Percentiles rank a stretch among this genome's conserved stretches.
phyloP scores from a whole-genome alignment of 2,113 vertebrate genomes.

The Narcine bancroftii region DNA sequence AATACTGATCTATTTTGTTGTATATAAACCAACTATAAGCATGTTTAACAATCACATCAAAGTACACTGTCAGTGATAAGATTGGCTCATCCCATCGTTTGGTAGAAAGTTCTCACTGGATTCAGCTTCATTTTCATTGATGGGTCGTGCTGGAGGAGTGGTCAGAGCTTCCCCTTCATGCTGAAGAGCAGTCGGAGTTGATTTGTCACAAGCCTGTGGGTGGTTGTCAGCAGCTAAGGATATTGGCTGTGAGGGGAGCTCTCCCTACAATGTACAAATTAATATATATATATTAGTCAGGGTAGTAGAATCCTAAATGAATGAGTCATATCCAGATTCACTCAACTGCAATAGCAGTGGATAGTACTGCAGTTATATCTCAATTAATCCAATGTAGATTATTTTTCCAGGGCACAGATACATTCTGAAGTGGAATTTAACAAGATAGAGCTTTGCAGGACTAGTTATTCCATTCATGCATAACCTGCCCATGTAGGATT shows the following conservation, averaged over 20 bases:
- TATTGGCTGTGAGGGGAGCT: neutral
- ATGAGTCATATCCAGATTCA: neutral
- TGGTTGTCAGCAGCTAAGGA: neutral
- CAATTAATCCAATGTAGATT: neutral
- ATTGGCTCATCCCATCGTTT: neutral
- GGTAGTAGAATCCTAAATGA: neutral
- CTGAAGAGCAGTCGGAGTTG: neutral
- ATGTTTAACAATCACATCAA: neutral
- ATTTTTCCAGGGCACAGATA: neutral
- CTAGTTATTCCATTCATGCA: neutral
- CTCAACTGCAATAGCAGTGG: neutral
- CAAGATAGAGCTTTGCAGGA: neutral
- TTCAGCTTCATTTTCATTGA: neutral
- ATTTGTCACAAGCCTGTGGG: neutral
- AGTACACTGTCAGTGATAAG: neutral
- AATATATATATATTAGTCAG: neutral
- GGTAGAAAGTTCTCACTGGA: neutral
- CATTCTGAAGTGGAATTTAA: neutral
- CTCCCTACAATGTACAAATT: neutral
- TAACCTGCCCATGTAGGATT: neutral
- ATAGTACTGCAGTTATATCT: neutral
- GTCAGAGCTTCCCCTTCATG: neutral
- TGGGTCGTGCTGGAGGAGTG: neutral
- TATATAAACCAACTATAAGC: slow-evolving; percentile 7
- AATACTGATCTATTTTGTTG: neutral